These are phyloP conservation scores for Scaptomyza flava DNA, from an alignment of 2,888 invertebrate species.

Conservation along the genomic window DNA sequence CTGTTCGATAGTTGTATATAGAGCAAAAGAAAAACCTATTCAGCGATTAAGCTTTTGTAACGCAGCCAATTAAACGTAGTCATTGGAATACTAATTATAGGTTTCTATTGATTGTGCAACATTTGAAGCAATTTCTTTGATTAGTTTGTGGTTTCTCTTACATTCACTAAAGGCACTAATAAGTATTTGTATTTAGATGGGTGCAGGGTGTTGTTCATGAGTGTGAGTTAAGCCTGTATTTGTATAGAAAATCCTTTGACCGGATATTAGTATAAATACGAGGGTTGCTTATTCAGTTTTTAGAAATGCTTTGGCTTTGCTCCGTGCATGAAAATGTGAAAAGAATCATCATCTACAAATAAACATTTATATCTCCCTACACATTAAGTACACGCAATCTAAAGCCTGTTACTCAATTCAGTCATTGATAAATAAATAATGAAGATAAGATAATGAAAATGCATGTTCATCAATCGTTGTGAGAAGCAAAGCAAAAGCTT, in stretches of 20 bases:
- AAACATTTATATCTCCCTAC: not conserved
- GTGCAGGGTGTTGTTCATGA: not conserved
- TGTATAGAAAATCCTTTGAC: constrained; percentile 5
- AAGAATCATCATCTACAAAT: not conserved
- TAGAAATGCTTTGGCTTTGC: too few relatives aligned
- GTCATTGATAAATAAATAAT: not conserved
- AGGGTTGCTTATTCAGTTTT: not conserved
- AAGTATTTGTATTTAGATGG: not conserved
- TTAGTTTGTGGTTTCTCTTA: constrained; percentile 39
- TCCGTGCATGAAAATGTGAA: too few relatives aligned
- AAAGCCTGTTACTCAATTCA: not conserved
- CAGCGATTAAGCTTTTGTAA: constrained; percentile 18
- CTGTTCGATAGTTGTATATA: constrained; percentile 5
- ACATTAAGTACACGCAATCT: not conserved
- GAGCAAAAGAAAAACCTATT: not conserved
- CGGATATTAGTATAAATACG: not conserved
- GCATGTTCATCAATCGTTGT: not conserved
- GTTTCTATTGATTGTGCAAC: constrained; percentile 24
- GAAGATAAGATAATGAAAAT: not conserved
- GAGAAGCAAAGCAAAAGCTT: not conserved
- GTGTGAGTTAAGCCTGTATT: not conserved
- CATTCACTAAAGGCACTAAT: constrained; percentile 11
- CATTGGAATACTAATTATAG: constrained; percentile 26
- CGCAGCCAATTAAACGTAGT: constrained; percentile 16
- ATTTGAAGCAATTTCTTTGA: constrained; percentile 26